Conservation (phyloP, 2,797 vertebrate genomes). For the Urocyon cinereoargenteus region DNA sequence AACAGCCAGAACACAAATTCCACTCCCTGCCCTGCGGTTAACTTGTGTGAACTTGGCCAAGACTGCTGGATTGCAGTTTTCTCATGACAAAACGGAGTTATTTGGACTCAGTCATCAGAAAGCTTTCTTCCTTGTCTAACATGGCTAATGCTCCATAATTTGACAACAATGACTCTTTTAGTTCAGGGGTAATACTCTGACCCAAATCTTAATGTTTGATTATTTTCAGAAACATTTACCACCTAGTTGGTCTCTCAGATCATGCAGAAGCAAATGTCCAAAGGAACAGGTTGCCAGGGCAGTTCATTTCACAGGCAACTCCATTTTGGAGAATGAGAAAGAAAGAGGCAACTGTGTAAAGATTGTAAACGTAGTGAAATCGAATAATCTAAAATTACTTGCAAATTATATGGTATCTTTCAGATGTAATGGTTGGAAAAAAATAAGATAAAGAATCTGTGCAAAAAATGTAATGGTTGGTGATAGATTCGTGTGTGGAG, state of each 20-base stretch:
- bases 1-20: not conserved
- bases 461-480: not conserved
- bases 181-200: not conserved
- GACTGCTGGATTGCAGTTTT: not conserved
- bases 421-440: not conserved
- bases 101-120: not conserved
- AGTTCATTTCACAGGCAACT: not conserved
- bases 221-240: not conserved
- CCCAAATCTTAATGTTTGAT: not conserved
- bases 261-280: not conserved
- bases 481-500: not conserved
- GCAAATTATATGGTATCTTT: not conserved
- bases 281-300: not conserved
- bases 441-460: not conserved
- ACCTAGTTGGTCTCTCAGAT: not conserved
- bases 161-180: not conserved
- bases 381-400: not conserved
- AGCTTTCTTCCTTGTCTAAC: not conserved
- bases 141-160: not conserved
- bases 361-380: not conserved
- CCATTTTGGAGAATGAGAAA: not conserved
- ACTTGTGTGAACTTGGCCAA: not conserved
- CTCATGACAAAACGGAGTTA: not conserved
- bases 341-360: not conserved
- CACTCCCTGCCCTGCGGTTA: not conserved